A percentile compares a stretch with the other conserved stretches of the same genome.
Evolutionary conservation across 2,113 vertebrate species (phyloP).

Genomic region (Scophthalmus maximus): DNA sequence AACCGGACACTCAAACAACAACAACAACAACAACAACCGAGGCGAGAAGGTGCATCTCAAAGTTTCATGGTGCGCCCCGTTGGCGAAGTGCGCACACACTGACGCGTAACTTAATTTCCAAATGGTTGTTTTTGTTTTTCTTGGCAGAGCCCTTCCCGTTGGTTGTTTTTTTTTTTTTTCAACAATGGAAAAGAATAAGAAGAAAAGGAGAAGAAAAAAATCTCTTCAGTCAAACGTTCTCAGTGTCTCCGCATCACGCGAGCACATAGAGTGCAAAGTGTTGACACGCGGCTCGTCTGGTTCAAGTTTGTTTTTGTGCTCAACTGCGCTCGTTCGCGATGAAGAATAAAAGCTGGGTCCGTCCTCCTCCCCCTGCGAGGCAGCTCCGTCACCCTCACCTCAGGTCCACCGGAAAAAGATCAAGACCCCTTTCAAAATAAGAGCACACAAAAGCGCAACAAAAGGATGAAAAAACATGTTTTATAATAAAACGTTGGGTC

Average conservation of each 20-base stretch:
- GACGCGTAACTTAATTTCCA: slow-evolving; percentile 59
- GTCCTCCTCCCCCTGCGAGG: slow-evolving; percentile 62
- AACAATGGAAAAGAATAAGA: slow-evolving; percentile 27
- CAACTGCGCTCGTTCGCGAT: slow-evolving; percentile 53
- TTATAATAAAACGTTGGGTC: too few relatives aligned
- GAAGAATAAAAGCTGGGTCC: slow-evolving; percentile 76
- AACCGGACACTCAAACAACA: slow-evolving; percentile 2
- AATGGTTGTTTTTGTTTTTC: slow-evolving; percentile 38
- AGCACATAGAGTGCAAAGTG: background rate
- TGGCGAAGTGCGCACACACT: slow-evolving; percentile 71
- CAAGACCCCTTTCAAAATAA: slow-evolving; percentile 62
- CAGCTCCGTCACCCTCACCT: background rate
- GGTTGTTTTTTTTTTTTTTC: slow-evolving; percentile 33
- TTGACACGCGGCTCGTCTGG: slow-evolving; percentile 37
- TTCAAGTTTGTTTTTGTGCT: slow-evolving; percentile 73
- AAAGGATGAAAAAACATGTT: too few relatives aligned
- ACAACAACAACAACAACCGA: background rate
- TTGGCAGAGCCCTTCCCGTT: slow-evolving; percentile 43
- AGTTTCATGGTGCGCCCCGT: slow-evolving; percentile 54
- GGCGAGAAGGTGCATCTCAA: slow-evolving; percentile 48
- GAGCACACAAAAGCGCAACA: too few relatives aligned
- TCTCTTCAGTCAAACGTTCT: slow-evolving; percentile 2
- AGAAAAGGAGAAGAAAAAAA: background rate
- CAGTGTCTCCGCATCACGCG: background rate
- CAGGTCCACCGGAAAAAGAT: background rate